A percentile compares a stretch with the other conserved stretches of the same genome.
Conservation (phyloP, 2,888 invertebrate genomes). For the Choristoneura rosaceana region DNA sequence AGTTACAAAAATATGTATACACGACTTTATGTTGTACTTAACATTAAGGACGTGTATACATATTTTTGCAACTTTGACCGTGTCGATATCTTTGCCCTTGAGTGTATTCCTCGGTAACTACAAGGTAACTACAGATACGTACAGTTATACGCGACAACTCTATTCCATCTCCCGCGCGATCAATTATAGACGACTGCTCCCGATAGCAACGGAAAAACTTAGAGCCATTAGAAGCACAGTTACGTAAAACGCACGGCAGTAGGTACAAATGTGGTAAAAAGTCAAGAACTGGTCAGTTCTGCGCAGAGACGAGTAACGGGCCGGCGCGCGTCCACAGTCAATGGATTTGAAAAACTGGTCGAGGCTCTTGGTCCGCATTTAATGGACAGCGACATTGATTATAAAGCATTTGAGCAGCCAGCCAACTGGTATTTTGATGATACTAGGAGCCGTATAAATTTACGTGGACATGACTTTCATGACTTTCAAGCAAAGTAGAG, state of each 20-base stretch:
- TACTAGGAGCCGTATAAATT: conserved; percentile 4
- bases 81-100: too few relatives aligned
- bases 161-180: conserved; percentile 59
- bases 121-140: conserved; percentile 27
- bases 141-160: conserved; percentile 57
- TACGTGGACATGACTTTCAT: background rate
- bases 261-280: conserved; percentile 67
- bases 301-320: conserved; percentile 60
- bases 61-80: too few relatives aligned
- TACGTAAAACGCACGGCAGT: conserved; percentile 77
- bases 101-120: background rate
- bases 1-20: too few relatives aligned
- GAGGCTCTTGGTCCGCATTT: conserved; percentile 48
- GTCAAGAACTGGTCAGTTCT: conserved; percentile 59
- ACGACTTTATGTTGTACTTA: too few relatives aligned
- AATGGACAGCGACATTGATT: conserved; percentile 50
- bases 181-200: conserved; percentile 75
- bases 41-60: too few relatives aligned
- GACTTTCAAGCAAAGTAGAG: too few relatives aligned
- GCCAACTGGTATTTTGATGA: conserved; percentile 39
- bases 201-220: conserved; percentile 71
- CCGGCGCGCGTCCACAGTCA: conserved; percentile 54
- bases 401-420: conserved; percentile 35
- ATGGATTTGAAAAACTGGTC: conserved; percentile 70
- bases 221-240: conserved; percentile 80